Percentiles rank a stretch among this genome's conserved stretches.
Conservation (phyloP, 2,888 invertebrate genomes). For the Trimorus sp. region DNA sequence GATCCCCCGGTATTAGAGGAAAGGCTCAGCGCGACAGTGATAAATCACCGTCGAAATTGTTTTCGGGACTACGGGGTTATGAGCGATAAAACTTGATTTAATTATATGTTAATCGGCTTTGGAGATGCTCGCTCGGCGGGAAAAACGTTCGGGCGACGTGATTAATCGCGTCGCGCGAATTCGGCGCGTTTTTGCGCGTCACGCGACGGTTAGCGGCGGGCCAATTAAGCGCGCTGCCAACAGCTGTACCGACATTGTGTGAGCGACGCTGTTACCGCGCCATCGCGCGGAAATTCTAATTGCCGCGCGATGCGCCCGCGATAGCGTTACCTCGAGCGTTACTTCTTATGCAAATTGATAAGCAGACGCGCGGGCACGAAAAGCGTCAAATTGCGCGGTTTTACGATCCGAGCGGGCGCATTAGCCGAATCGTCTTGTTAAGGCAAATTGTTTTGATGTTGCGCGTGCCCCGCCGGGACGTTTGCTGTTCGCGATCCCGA, state of each 20-base stretch:
- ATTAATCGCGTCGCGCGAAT: too few relatives aligned
- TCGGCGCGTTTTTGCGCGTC: too few relatives aligned
- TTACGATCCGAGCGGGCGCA: not conserved
- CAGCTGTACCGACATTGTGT: not conserved
- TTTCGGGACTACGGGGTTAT: constrained; percentile 6
- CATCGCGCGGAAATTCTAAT: constrained; percentile 34
- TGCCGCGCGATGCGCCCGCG: constrained; percentile 21
- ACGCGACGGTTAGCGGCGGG: too few relatives aligned
- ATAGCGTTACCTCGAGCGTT: constrained; percentile 5
- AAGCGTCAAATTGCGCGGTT: constrained; percentile 7
- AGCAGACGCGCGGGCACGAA: not conserved
- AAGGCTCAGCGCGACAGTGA: constrained; percentile 25
- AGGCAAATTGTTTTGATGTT: constrained; percentile 2
- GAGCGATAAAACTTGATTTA: not conserved
- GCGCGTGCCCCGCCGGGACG: too few relatives aligned
- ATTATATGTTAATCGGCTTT: too few relatives aligned
- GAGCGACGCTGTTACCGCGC: not conserved
- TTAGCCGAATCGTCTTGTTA: not conserved
- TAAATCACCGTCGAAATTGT: constrained; percentile 23
- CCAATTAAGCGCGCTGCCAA: constrained; percentile 1
- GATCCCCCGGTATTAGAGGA: constrained; percentile 39
- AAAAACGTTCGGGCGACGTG: too few relatives aligned
- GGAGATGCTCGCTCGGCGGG: too few relatives aligned
- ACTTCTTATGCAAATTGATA: constrained; percentile 18
- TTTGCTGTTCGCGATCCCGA: too few relatives aligned